Conservation (phyloP, 2,113 vertebrate genomes). For the Esox niger region DNA sequence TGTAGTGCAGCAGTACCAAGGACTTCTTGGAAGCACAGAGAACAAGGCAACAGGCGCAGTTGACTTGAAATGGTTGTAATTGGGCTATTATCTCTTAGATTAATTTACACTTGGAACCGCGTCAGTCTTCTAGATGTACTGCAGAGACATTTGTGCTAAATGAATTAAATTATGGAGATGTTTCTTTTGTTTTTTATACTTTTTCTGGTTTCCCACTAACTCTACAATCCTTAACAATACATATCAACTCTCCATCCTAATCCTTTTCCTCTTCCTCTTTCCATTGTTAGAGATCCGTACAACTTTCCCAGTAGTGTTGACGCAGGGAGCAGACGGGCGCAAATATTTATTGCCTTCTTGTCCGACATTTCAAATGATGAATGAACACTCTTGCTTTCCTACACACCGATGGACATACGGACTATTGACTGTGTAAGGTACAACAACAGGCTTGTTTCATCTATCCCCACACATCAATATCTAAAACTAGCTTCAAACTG, state of each 20-base stretch:
- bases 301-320: background rate
- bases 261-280: background rate
- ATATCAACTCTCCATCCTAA: constrained; percentile 23
- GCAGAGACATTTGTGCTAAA: constrained; percentile 4
- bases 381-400: background rate
- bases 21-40: constrained; percentile 28
- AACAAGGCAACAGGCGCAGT: constrained; percentile 12
- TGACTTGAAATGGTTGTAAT: constrained; percentile 24
- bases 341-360: background rate
- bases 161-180: no score
- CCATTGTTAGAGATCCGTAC: constrained; percentile 10
- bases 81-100: constrained; percentile 26
- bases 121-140: background rate
- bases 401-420: background rate
- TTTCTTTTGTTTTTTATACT: no score
- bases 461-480: constrained; percentile 14
- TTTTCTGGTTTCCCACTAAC: constrained; percentile 20
- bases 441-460: constrained; percentile 7
- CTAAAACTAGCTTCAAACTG: constrained; percentile 22
- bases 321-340: background rate
- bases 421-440: background rate
- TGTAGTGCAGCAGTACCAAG: constrained; percentile 9
- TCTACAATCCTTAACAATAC: constrained; percentile 32
- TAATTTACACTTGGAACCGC: constrained; percentile 11
- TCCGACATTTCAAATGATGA: constrained; percentile 2